A percentile compares a stretch with the other conserved stretches of the same genome.
phyloP scores from a whole-genome alignment of 2,797 vertebrate species.

The Momotus momota region DNA sequence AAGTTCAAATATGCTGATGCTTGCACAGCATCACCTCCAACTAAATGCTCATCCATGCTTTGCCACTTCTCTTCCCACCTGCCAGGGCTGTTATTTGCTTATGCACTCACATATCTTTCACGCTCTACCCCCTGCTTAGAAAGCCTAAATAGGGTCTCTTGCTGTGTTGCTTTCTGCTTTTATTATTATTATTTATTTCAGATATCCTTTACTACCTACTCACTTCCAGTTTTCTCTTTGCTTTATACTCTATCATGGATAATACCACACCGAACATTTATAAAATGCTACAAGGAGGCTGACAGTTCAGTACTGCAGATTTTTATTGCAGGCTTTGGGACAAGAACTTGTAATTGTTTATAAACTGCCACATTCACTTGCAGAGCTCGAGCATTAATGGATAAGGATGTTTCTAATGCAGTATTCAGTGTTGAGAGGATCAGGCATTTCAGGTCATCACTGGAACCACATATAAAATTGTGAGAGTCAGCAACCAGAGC shows the following conservation, averaged over 20 bases:
- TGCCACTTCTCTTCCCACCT: constrained; percentile 39
- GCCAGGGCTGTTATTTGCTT: neutral
- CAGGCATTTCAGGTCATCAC: neutral
- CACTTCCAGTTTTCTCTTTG: neutral
- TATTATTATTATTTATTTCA: constrained; percentile 31
- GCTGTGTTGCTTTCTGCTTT: constrained; percentile 21
- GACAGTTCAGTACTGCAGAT: neutral
- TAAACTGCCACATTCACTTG: neutral
- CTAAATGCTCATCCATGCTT: constrained; percentile 21
- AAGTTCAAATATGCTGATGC: constrained; percentile 6
- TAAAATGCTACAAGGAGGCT: neutral
- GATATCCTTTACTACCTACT: neutral
- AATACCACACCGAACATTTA: neutral
- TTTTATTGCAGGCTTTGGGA: neutral
- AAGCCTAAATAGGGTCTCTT: constrained; percentile 12
- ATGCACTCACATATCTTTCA: neutral
- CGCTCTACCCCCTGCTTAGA: neutral
- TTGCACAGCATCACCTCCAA: neutral
- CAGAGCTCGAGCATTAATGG: neutral
- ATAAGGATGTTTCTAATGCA: neutral
- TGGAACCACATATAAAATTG: neutral
- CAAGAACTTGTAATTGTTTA: neutral
- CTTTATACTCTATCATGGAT: neutral
- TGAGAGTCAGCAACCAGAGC: neutral
- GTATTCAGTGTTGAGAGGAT: neutral